phyloP scores from a whole-genome alignment of 2,888 invertebrate species.

The Aleiodes leptofemur region DNA sequence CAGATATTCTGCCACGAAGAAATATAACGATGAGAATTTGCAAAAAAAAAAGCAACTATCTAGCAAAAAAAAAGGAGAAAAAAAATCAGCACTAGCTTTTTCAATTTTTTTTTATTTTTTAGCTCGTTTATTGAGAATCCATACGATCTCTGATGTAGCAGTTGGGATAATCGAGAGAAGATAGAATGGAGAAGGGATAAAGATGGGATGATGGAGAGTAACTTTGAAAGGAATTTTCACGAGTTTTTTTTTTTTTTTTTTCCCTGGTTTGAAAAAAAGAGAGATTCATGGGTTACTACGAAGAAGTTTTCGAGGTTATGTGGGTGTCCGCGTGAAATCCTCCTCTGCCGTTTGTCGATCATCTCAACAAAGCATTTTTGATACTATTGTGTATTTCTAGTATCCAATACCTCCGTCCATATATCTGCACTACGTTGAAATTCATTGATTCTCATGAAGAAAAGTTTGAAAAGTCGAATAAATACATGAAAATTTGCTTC shows the following conservation, averaged over 20 bases:
- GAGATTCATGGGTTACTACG: constrained; percentile 22
- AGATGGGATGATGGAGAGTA: constrained; percentile 5
- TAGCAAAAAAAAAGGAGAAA: background rate
- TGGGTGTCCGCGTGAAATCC: constrained; percentile 49
- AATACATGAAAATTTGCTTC: background rate
- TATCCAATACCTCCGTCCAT: constrained; percentile 8
- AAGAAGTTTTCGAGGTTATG: constrained; percentile 22
- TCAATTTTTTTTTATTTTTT: background rate
- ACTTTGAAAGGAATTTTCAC: constrained; percentile 49
- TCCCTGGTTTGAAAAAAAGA: constrained; percentile 6
- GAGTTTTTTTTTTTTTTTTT: constrained; percentile 39
- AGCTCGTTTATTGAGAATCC: constrained; percentile 18
- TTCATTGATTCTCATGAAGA: constrained; percentile 13
- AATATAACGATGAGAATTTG: constrained; percentile 1
- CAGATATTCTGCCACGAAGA: background rate
- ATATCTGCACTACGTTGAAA: constrained; percentile 27
- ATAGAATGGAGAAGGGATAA: background rate
- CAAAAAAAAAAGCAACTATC: background rate
- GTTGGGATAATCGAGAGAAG: constrained; percentile 12
- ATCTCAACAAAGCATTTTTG: constrained; percentile 54
- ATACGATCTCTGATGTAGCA: constrained; percentile 5
- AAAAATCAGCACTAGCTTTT: constrained; percentile 10
- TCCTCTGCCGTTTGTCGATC: constrained; percentile 47
- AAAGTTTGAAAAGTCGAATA: background rate
- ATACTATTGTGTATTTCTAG: constrained; percentile 51